Base-by-base conservation (phyloP, 2,113 vertebrate genomes). In the Percina caprodes region DNA sequence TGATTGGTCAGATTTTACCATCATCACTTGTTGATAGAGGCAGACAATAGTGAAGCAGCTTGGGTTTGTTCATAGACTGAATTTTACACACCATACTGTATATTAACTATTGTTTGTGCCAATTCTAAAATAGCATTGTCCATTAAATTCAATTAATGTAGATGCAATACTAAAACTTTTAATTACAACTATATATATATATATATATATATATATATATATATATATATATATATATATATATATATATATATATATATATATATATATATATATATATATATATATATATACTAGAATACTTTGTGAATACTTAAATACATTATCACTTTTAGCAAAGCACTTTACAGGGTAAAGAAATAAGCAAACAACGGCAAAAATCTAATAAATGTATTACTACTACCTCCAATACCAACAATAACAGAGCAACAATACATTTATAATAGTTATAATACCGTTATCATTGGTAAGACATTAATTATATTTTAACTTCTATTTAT, bases 21-120 rank as follows among this genome's bases (percentile, higher is more conserved):
- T 0, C 89, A 81, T 94, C 93, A 94, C 81, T 69, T 89, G 94
- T 94, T 93, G 86, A 26, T 33, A 88, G 78, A 88, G 90, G 90
- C 89, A 93, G 91, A 93, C n/a, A 6, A 21, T 15, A 54, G 15
- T 0, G 8, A 79, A 39, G 15, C 0, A 75, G 24, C n/a, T 0
- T 6, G 1, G 4, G 0, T 58, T 4, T 4, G 45, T 15, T 42
- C 3, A 10, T 26, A 26, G 0, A 0, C 21, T 21, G n/a, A 18
- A 54, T n/a, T 39, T 55, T 1, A 24, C 51, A 26, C 3, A 0
- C 35, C 14, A 1, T 26, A 42, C 1, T 56, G 9, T 13, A 48
- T 39, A 16, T 14, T 9, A 30, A 23, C 4, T 24, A 0, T 30
- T 2, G 0, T 69, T 52, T 45, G 0, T 51, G 18, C 2, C 1